Evolutionary conservation across 2,113 vertebrate species (phyloP).

Genomic region (Camelus dromedarius): DNA sequence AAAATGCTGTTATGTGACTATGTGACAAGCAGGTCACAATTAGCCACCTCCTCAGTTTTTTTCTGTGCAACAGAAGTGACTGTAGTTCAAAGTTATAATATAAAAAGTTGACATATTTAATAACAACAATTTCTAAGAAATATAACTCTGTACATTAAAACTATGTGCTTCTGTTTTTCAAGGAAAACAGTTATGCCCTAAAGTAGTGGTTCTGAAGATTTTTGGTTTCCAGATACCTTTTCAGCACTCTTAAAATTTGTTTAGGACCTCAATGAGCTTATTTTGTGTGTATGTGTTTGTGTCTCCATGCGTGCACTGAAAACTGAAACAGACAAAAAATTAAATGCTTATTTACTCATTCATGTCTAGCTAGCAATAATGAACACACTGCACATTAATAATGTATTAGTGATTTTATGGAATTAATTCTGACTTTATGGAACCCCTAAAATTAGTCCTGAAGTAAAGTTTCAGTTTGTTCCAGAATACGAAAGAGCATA

Average conservation of each 20-base stretch:
- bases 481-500: background rate
- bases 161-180: background rate
- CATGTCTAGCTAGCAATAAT: constrained; percentile 16
- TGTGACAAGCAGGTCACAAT: background rate
- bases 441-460: background rate
- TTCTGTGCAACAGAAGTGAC: background rate
- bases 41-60: background rate
- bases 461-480: background rate
- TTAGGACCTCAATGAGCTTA: background rate
- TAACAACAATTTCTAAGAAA: background rate
- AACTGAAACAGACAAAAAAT: background rate
- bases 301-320: background rate
- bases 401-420: background rate
- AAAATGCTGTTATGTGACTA: background rate
- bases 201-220: background rate
- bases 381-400: background rate
- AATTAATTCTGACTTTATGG: background rate
- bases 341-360: constrained; percentile 20
- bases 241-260: background rate
- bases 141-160: background rate
- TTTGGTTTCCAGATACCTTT: background rate
- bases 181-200: background rate
- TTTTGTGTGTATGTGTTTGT: background rate
- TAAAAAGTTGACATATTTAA: background rate
- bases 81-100: constrained; percentile 5